Base-by-base conservation (phyloP, 1,140 invertebrate species). In the Drosophila obscura region DNA sequence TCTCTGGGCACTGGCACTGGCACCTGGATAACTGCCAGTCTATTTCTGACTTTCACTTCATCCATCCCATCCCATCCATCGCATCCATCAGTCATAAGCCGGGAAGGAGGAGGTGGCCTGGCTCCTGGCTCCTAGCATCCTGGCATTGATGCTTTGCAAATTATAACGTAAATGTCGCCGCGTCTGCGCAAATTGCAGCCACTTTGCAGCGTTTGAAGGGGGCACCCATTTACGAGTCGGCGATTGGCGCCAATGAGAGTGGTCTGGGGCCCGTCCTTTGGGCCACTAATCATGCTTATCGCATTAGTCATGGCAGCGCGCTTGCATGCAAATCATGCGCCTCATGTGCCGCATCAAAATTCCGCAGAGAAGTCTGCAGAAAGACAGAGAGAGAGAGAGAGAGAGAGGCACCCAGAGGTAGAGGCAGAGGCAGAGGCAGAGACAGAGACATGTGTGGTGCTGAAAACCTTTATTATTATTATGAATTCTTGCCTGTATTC, bases 261-360 rank as follows among this genome's bases (percentile, higher is more conserved):
- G 41, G 39, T 52, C n/a, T 28, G 22, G 9, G 46, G 26, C 53
- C 8, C 60, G 69, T 61, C 22, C 56, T 52, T 52, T 52, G 65
- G 78, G 65, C 60, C 83, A 89, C 84, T 89, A 88, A 83, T 88
- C 83, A 88, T 88, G 84, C 84, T 89, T 88, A 89, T 88, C 83
- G 84, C 85, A 88, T 88, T 88, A 88, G 84, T 88, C 83, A 88
- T 88, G 83, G 80, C 73, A 67, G 67, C 76, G 69, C 53, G 80
- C 72, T 88, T 59, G 83, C 79, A 87, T 87, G 83, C 83, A 87
- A 87, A 87, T 87, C 83, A 87, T 82, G 74, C 66, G 83, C 82
- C 72, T 87, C 82, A 87, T 58, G 82, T 1, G 35, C 78, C 78
- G 52, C 82, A 87, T 87, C 82, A 87, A 88, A 87, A 87, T 87